Base-by-base conservation (phyloP, 1,140 invertebrate genomes). In the Plodia interpunctella region DNA sequence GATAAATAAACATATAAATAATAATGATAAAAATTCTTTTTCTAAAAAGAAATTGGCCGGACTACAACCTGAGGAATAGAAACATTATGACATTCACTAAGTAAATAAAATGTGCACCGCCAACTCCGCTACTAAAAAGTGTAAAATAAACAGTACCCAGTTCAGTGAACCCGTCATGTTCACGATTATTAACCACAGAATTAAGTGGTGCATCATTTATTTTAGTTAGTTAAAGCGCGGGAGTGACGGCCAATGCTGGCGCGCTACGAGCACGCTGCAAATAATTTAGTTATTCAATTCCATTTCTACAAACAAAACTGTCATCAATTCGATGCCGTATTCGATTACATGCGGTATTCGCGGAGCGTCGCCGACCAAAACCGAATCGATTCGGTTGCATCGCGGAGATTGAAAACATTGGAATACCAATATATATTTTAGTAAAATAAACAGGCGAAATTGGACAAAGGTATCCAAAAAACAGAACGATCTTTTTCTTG, bases 281-380 rank as follows among this genome's bases (percentile, higher is more conserved):
- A 70, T 70, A 70, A 66, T 67, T 67, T 70, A 65, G 63, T 68
- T 70, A 63, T 70, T 70, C 54, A 59, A 61, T 65, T 61, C 21
- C 35, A 55, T 60, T 53, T 60, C 52, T 57, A 60, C 60, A 63
- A 65, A 65, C 63, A 59, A 55, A 57, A 50, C 59, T 65, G 57
- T 59, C 62, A 65, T 70, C 61, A 60, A 30, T 67, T 58, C 68
- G 62, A 80, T 69, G 65, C 53, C 55, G 66, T 62, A 72, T 79
- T 76, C 73, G 70, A 82, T 82, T 78, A 72, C 76, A 67, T 67
- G 65, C 62, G 72, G 66, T 58, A 49, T 64, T 56, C 71, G 70
- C 62, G 72, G 75, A 74, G 63, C 63, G 60, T 60, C 66, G 66
- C 66, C 70, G 64, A 67, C 68, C 68, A 71, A 35, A 75, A 78